phyloP scores from a whole-genome alignment of 2,888 invertebrate species.

The Tryphoninae sp. region DNA sequence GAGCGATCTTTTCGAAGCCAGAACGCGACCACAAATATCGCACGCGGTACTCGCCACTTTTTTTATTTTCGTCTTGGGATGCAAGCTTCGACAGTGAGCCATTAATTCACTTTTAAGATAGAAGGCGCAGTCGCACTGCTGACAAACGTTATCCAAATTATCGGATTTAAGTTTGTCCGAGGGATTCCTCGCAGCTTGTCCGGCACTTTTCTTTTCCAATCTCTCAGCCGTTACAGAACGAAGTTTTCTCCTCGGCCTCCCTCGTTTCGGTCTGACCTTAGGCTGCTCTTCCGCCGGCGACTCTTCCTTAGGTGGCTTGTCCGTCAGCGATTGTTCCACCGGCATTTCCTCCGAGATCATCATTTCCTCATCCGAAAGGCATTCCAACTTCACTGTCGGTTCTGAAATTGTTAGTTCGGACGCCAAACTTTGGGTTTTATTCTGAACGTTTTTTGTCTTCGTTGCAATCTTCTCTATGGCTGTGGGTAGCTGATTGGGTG shows the following conservation, averaged over 20 bases:
- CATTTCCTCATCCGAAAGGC: not conserved
- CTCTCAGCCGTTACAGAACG: too few relatives aligned
- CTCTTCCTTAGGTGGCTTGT: too few relatives aligned
- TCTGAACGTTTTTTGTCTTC: too few relatives aligned
- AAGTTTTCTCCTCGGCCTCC: too few relatives aligned
- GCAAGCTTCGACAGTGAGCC: conserved; percentile 76
- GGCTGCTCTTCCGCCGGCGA: too few relatives aligned
- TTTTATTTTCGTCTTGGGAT: conserved; percentile 78
- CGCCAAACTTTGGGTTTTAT: too few relatives aligned
- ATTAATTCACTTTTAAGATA: conserved; percentile 77
- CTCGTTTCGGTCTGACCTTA: too few relatives aligned
- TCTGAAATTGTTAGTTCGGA: not conserved
- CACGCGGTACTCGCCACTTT: conserved; percentile 79
- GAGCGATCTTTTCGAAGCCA: conserved; percentile 78
- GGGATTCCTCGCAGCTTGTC: too few relatives aligned
- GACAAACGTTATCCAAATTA: conserved; percentile 67
- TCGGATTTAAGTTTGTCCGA: not conserved
- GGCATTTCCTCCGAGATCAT: not conserved
- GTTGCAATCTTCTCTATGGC: too few relatives aligned
- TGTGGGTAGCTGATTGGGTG: too few relatives aligned
- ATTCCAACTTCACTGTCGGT: not conserved
- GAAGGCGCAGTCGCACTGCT: conserved; percentile 75
- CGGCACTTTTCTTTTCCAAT: too few relatives aligned
- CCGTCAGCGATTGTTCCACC: too few relatives aligned
- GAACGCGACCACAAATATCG: conserved; percentile 78